Conservation (phyloP, 2,797 vertebrate species). For the Balearica regulorum region DNA sequence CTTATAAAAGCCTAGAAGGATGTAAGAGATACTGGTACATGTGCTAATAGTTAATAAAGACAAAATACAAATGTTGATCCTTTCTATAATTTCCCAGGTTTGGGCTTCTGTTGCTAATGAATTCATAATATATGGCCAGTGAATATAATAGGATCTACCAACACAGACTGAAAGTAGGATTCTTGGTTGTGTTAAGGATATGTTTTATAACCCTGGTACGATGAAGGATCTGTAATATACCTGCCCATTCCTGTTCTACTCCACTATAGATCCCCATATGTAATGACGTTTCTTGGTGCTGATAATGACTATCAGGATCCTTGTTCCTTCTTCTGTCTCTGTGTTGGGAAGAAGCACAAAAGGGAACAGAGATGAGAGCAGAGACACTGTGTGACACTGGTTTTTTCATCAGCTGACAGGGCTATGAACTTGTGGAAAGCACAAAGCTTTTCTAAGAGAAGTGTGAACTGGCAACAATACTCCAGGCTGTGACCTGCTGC, state of each 20-base stretch:
- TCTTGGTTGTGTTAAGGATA: neutral
- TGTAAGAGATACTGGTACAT: neutral
- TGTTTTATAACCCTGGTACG: neutral
- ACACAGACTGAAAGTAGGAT: neutral
- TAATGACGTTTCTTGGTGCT: accelerated
- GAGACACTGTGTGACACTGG: accelerated
- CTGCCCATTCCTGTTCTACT: neutral
- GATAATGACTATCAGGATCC: neutral
- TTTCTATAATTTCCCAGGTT: neutral
- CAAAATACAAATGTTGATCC: neutral
- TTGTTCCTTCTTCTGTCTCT: neutral
- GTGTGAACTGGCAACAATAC: neutral
- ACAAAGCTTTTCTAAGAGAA: neutral
- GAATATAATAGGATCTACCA: neutral
- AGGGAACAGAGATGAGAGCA: neutral
- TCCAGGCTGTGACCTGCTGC: neutral
- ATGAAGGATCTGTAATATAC: neutral
- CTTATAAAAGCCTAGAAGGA: neutral
- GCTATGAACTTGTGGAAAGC: accelerated
- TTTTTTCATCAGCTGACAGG: neutral
- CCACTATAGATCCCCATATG: neutral
- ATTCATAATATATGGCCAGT: neutral
- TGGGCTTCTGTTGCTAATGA: neutral
- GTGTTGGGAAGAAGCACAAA: neutral
- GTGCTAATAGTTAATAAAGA: neutral